Percentiles rank a stretch among this genome's conserved stretches.
Evolutionary conservation across 2,888 invertebrate species (phyloP).

Genomic region (Toxonevra muliebris): DNA sequence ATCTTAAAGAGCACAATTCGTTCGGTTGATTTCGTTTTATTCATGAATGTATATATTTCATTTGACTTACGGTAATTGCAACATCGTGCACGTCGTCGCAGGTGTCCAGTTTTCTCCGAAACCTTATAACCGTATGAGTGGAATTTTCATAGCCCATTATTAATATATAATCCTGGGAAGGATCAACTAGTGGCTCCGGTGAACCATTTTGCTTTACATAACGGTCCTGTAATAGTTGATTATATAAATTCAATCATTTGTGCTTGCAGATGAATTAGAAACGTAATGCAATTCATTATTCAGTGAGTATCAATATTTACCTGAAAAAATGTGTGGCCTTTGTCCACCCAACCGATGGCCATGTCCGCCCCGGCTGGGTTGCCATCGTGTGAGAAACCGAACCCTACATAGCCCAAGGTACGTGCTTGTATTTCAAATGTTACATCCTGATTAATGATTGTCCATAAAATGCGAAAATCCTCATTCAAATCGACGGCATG

Average conservation of each 20-base stretch:
- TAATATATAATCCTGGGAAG: constrained; percentile 81
- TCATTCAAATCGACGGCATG: constrained; percentile 66
- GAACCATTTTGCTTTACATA: constrained; percentile 72
- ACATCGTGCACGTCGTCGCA: constrained; percentile 78
- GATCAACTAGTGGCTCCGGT: constrained; percentile 75
- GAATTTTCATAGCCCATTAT: constrained; percentile 81
- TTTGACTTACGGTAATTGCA: constrained; percentile 70
- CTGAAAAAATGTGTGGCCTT: constrained; percentile 77
- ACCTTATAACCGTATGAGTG: constrained; percentile 82
- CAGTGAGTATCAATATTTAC: constrained; percentile 60
- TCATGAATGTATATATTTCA: background rate
- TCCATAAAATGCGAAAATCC: constrained; percentile 72
- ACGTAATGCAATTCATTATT: background rate
- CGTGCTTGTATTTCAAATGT: constrained; percentile 81
- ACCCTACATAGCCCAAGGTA: constrained; percentile 82
- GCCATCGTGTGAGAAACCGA: constrained; percentile 82
- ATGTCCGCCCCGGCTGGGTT: constrained; percentile 82
- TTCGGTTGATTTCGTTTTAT: background rate
- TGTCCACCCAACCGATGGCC: constrained; percentile 86
- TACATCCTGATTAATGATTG: constrained; percentile 74
- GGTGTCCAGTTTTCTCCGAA: constrained; percentile 79
- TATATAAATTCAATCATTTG: too few relatives aligned
- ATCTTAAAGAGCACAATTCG: background rate
- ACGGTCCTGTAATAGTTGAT: constrained; percentile 71
- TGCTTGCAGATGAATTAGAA: background rate